Evolutionary conservation across 1,140 invertebrate species (phyloP).

Genomic region (Papilio polytes): DNA sequence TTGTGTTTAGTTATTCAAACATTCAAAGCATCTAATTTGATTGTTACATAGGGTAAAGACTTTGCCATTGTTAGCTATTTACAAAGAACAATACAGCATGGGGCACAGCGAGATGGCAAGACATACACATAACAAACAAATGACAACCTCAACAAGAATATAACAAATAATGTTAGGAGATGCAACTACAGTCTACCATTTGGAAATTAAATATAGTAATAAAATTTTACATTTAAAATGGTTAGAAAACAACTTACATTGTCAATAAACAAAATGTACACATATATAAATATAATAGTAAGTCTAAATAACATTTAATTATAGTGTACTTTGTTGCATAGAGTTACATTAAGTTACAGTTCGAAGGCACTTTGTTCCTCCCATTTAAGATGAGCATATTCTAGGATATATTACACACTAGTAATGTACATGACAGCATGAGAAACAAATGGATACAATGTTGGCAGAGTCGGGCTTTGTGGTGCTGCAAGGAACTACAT

Average conservation of each 20-base stretch:
- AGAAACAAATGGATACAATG: conserved; percentile 27
- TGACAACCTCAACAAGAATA: not conserved
- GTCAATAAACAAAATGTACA: not conserved
- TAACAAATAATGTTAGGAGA: not conserved
- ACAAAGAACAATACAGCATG: conserved; percentile 12
- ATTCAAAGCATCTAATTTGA: conserved; percentile 16
- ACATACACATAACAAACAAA: not conserved
- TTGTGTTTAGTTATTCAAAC: conserved; percentile 21
- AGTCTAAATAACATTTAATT: conserved; percentile 19
- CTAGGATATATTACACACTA: not conserved
- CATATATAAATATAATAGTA: conserved; percentile 7
- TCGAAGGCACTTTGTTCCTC: conserved; percentile 44
- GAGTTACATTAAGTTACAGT: conserved; percentile 8
- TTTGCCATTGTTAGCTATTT: conserved; percentile 30
- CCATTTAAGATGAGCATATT: not conserved
- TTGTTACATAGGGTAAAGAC: not conserved
- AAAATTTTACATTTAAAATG: not conserved
- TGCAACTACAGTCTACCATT: not conserved
- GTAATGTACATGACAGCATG: not conserved
- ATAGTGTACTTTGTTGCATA: not conserved
- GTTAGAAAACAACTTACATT: not conserved
- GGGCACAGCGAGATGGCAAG: not conserved
- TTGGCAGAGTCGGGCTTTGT: conserved; percentile 94
- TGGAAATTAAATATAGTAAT: not conserved
- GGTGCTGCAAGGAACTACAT: conserved; percentile 95